Percentiles rank a stretch among this genome's conserved stretches.
Conservation (phyloP, 1,140 invertebrate species). For the Drosophila seguyi region DNA sequence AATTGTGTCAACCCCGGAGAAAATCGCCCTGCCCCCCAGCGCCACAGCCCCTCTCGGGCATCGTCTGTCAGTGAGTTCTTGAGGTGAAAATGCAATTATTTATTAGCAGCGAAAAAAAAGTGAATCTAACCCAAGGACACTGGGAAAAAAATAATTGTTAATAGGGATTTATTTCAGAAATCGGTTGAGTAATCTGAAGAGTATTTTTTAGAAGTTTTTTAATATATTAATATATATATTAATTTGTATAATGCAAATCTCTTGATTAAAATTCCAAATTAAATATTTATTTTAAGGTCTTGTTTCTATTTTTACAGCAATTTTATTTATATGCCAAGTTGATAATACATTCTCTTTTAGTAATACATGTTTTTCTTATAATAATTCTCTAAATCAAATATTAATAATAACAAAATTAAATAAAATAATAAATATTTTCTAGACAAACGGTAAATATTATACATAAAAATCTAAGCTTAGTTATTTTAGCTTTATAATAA, state of each 20-base stretch:
- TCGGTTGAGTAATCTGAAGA: neutral
- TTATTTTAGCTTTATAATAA: too few species aligned
- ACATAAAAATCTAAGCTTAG: too few species aligned
- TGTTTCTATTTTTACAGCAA: neutral
- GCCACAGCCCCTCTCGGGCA: conserved; percentile 7
- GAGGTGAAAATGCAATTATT: conserved; percentile 83
- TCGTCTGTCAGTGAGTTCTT: conserved; percentile 77
- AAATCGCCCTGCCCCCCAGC: conserved; percentile 13
- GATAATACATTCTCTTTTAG: too few species aligned
- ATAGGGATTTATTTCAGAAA: neutral
- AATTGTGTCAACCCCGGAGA: conserved; percentile 65
- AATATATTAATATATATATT: too few species aligned
- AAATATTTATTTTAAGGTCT: neutral
- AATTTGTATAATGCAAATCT: too few species aligned
- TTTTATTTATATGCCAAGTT: too few species aligned
- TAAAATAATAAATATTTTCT: too few species aligned
- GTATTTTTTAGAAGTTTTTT: neutral
- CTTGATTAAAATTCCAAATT: too few species aligned
- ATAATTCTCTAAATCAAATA: too few species aligned
- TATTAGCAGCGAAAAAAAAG: conserved; percentile 65
- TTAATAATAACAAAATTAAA: too few species aligned
- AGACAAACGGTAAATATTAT: too few species aligned
- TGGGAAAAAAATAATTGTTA: neutral
- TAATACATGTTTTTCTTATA: too few species aligned
- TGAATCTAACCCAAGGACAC: conserved; percentile 27